These are phyloP conservation scores for Hydrophis major DNA, from an alignment of 2,797 vertebrate genomes.

Conservation along the genomic window DNA sequence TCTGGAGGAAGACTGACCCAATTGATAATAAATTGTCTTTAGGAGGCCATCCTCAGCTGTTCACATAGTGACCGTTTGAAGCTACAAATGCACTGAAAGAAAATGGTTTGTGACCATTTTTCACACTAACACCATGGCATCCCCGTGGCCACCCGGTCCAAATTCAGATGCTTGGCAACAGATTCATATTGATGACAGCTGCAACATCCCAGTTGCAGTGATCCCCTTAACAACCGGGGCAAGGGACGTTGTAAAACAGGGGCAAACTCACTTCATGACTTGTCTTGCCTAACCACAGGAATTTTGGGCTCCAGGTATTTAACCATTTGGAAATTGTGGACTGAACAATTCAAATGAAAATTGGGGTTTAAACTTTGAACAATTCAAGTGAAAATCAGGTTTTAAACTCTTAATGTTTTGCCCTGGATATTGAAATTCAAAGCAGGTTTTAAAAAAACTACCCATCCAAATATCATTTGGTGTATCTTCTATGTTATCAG, in stretches of 20 bases:
- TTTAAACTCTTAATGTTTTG: not conserved
- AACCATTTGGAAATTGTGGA: not conserved
- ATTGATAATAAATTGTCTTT: not conserved
- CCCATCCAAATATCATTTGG: not conserved
- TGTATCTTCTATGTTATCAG: not conserved
- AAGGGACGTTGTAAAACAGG: no score
- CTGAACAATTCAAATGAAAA: not conserved
- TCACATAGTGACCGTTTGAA: no score
- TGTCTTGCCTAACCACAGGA: no score
- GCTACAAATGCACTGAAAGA: no score
- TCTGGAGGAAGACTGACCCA: not conserved
- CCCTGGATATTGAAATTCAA: not conserved
- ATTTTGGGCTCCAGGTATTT: not conserved
- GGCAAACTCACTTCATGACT: no score
- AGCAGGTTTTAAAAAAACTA: not conserved
- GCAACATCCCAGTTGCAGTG: no score
- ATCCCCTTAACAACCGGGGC: no score
- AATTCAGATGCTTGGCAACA: no score
- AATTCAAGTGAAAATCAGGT: not conserved
- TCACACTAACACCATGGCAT: no score
- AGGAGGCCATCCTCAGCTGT: no score
- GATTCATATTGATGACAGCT: accelerated
- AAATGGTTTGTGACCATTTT: no score
- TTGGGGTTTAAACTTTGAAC: not conserved
- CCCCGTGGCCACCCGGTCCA: no score